Evolutionary conservation across 2,113 vertebrate genomes (phyloP).

Genomic region (Castor canadensis): DNA sequence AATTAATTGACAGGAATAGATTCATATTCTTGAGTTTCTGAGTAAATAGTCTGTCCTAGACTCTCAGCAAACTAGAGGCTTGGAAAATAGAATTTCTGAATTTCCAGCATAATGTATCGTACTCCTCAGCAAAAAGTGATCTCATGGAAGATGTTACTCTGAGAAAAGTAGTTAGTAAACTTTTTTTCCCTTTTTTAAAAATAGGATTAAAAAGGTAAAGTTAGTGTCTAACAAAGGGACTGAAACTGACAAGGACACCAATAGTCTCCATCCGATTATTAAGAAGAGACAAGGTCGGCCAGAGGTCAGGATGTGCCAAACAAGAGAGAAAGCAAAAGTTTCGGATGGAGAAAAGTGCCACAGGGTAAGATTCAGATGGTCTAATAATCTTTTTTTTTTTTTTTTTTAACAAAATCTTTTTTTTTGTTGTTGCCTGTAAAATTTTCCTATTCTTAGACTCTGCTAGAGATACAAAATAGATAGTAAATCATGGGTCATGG

Average conservation of each 20-base stretch:
- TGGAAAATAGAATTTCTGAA: neutral
- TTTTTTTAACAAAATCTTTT: neutral
- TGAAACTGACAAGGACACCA: constrained; percentile 75
- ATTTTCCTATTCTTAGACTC: neutral
- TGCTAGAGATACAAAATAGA: neutral
- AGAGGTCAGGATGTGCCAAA: constrained; percentile 77
- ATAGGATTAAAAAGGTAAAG: constrained; percentile 78
- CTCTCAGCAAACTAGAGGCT: neutral
- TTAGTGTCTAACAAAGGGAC: constrained; percentile 82
- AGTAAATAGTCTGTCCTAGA: neutral
- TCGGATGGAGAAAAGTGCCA: constrained; percentile 80
- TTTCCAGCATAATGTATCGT: neutral
- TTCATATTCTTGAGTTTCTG: neutral
- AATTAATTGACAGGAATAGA: neutral
- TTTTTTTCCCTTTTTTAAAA: constrained; percentile 64
- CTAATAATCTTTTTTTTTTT: too few relatives aligned
- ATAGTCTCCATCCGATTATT: constrained; percentile 51
- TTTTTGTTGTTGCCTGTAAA: neutral
- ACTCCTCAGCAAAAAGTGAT: neutral
- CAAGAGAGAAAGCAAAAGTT: constrained; percentile 77
- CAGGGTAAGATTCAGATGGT: constrained; percentile 77
- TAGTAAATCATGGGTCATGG: neutral
- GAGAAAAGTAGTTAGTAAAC: constrained; percentile 16
- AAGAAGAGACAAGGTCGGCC: constrained; percentile 76
- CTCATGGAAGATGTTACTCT: constrained; percentile 40